Base-by-base conservation (phyloP, 2,113 vertebrate species). In the Notechis scutatus region DNA sequence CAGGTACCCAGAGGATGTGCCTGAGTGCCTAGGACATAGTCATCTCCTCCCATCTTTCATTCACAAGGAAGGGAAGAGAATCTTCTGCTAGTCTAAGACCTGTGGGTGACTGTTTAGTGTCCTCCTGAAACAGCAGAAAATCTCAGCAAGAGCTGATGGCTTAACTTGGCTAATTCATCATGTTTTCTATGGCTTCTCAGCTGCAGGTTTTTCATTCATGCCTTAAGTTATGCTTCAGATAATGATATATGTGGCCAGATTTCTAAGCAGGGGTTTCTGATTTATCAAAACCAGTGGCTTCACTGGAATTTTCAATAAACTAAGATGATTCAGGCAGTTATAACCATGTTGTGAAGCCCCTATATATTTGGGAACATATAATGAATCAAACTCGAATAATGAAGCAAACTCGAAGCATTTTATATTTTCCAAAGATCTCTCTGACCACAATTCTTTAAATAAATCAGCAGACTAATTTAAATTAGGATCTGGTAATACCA, bases 261-360 rank as follows among this genome's bases (percentile, higher is more conserved):
- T 69, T 69, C 64, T 34, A 69, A 15, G n/a, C 29, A 12, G 99
- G 99, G 99, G 89, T 97, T 99, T 97, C 98, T 98, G 97, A 99
- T 99, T 96, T 98, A 92, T 98, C 99, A 90, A 98, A 98, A 94
- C 97, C 98, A 88, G 94, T 94, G 87, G 96, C 95, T 57, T 97
- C 98, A 2, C 0, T 99, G 97, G 99, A 99, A 90, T 98, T 99
- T 94, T 88, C 91, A 23, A 98, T 98, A 92, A 98, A 97, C 96
- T 97, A 93, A 94, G 98, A 97, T 52, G 96, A 99, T 0, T 93
- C 96, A 12, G 7, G 47, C 0, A 97, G 98, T 12, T 99, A 98
- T 23, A 2, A 87, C 1, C 55, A 91, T 10, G 99, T 98, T 24
- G 95, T 98, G 93, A 95, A 21, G 95, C 98, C 47, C 98, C 99